A percentile compares a stretch with the other conserved stretches of the same genome.
phyloP scores from a whole-genome alignment of 1,140 invertebrate genomes.

The Hylaeus anthracinus region DNA sequence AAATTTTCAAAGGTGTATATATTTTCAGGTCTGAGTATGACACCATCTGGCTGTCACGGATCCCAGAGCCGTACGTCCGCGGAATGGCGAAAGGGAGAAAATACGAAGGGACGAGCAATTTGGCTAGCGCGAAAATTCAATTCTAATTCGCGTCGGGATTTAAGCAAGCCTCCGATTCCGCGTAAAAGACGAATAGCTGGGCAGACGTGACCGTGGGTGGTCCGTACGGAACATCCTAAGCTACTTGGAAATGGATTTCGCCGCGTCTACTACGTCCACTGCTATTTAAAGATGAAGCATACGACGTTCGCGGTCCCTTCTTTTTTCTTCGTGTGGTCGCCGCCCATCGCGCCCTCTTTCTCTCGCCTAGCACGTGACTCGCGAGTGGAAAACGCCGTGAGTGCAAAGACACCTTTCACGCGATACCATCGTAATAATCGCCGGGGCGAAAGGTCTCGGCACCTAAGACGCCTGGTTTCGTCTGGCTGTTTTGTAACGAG shows the following conservation, averaged over 20 bases:
- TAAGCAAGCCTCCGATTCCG: slow-evolving; percentile 4
- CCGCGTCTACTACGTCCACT: slow-evolving; percentile 52
- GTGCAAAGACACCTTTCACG: slow-evolving; percentile 75
- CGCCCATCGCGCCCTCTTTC: slow-evolving; percentile 5
- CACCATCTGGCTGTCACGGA: no score
- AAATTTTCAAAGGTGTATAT: no score
- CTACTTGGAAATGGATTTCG: slow-evolving; percentile 69
- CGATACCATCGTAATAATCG: slow-evolving; percentile 64
- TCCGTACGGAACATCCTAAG: slow-evolving; percentile 51
- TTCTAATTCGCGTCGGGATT: slow-evolving; percentile 38
- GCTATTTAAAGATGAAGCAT: slow-evolving; percentile 67
- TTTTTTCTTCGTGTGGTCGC: slow-evolving; percentile 3
- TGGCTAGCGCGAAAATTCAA: slow-evolving; percentile 8
- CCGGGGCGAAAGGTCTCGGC: slow-evolving; percentile 57
- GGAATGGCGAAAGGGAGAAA: not conserved
- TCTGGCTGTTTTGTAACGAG: slow-evolving; percentile 47
- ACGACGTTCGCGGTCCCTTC: slow-evolving; percentile 33
- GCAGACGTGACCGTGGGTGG: slow-evolving; percentile 57
- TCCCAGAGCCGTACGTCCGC: no score
- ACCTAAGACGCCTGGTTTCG: slow-evolving; percentile 42
- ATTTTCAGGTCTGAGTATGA: no score
- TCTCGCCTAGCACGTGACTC: slow-evolving; percentile 44
- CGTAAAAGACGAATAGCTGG: slow-evolving; percentile 16
- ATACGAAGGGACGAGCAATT: not conserved
- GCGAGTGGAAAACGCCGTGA: slow-evolving; percentile 60